Conservation (phyloP, 2,888 invertebrate species). For the Pogonocherus hispidulus region DNA sequence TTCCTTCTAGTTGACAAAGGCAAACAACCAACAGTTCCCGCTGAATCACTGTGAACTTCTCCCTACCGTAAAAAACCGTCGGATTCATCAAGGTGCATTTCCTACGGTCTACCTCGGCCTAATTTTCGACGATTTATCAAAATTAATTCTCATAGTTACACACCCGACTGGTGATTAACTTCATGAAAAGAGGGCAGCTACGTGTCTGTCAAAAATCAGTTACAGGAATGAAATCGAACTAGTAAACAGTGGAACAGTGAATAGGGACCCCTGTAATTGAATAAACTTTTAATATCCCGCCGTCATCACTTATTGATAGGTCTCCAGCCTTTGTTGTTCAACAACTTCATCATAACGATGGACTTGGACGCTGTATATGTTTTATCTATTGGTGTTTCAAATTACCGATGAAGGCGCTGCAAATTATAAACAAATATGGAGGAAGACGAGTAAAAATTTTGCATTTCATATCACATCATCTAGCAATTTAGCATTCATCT, state of each 20-base stretch:
- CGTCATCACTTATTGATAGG: background rate
- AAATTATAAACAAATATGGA: too few relatives aligned
- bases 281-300: background rate
- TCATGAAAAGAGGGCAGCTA: background rate
- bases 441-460: too few relatives aligned
- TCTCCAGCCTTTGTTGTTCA: background rate
- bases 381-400: too few relatives aligned
- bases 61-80: background rate
- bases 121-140: background rate
- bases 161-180: background rate
- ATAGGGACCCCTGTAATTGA: background rate
- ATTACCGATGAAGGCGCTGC: too few relatives aligned
- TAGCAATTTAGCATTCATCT: too few relatives aligned
- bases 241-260: background rate
- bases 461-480: too few relatives aligned
- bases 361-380: too few relatives aligned
- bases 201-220: background rate
- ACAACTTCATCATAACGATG: background rate
- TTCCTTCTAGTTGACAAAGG: background rate
- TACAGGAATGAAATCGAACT: background rate
- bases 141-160: background rate
- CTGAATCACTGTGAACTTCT: background rate
- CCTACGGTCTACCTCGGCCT: background rate
- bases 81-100: background rate
- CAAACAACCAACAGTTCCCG: background rate